Percentiles rank a stretch among this genome's conserved stretches.
phyloP scores from a whole-genome alignment of 2,113 vertebrate species.

The Pelusios castaneus region DNA sequence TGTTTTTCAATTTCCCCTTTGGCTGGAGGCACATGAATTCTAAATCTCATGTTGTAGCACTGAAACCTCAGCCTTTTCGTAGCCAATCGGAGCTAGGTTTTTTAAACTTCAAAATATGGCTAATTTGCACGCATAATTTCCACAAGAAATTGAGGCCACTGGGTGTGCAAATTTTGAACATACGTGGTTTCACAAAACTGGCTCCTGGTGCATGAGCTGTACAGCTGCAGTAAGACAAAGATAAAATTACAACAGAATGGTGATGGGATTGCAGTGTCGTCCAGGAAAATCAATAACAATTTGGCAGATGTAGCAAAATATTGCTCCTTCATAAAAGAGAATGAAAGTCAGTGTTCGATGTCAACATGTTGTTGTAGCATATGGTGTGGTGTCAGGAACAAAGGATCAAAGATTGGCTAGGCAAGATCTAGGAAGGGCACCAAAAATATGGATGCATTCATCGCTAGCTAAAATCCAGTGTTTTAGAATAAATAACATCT shows the following conservation, averaged over 20 bases:
- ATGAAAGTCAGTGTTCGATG: background rate
- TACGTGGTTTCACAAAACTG: background rate
- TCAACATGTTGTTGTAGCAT: background rate
- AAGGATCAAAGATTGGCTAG: conserved; percentile 34
- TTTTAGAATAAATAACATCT: background rate
- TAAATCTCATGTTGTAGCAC: background rate
- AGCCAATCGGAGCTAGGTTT: background rate
- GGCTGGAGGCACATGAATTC: background rate
- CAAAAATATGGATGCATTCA: background rate
- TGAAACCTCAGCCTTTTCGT: background rate
- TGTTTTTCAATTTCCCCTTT: conserved; percentile 6
- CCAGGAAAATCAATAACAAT: background rate
- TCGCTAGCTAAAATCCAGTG: background rate
- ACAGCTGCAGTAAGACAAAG: background rate
- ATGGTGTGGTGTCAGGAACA: background rate
- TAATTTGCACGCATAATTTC: background rate
- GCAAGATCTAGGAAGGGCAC: background rate
- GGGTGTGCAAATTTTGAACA: conserved; percentile 4
- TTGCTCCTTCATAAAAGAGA: background rate
- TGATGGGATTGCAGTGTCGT: background rate
- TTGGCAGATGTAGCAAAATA: background rate
- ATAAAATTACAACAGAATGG: background rate
- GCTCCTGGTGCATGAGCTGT: background rate
- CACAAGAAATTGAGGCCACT: background rate
- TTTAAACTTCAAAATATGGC: background rate